phyloP scores from a whole-genome alignment of 2,888 invertebrate species.

The Drosophila acutilabella region DNA sequence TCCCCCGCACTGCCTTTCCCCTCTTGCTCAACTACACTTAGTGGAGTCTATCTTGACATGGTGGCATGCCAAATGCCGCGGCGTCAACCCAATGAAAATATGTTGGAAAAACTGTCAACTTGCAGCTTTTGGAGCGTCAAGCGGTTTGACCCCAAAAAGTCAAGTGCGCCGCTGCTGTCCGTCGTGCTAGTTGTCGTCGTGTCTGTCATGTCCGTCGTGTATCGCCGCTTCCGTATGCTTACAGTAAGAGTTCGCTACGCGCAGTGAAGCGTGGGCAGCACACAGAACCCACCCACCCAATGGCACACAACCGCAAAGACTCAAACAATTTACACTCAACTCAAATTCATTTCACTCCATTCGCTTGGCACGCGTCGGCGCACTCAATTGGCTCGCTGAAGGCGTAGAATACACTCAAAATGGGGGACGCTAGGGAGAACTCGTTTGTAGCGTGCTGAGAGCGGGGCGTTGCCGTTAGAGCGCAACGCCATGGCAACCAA shows the following conservation, averaged over 20 bases:
- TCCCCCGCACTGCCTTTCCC: not conserved
- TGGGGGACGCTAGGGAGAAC: constrained; percentile 72
- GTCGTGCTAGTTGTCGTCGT: constrained; percentile 7
- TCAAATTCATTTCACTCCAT: constrained; percentile 20
- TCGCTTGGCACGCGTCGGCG: constrained; percentile 78
- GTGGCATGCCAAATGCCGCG: constrained; percentile 18
- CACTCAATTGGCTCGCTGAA: constrained; percentile 66
- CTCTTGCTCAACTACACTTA: not conserved
- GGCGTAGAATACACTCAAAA: constrained; percentile 70
- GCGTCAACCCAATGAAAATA: constrained; percentile 36
- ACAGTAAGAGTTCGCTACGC: constrained; percentile 6
- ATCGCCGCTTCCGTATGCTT: constrained; percentile 1
- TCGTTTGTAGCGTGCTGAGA: constrained; percentile 60
- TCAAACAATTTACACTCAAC: constrained; percentile 32
- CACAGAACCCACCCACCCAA: constrained; percentile 44
- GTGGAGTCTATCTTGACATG: constrained; percentile 26
- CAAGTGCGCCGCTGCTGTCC: constrained; percentile 63
- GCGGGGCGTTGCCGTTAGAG: constrained; percentile 63
- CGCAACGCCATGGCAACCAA: constrained; percentile 74
- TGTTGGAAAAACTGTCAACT: constrained; percentile 56
- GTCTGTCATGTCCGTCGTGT: constrained; percentile 8
- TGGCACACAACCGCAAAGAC: constrained; percentile 41
- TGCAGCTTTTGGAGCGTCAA: constrained; percentile 54
- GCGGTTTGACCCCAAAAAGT: constrained; percentile 78
- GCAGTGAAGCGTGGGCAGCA: constrained; percentile 52